Percentiles rank a stretch among this genome's conserved stretches.
phyloP scores from a whole-genome alignment of 2,113 vertebrate species.

The Hemiscyllium ocellatum region DNA sequence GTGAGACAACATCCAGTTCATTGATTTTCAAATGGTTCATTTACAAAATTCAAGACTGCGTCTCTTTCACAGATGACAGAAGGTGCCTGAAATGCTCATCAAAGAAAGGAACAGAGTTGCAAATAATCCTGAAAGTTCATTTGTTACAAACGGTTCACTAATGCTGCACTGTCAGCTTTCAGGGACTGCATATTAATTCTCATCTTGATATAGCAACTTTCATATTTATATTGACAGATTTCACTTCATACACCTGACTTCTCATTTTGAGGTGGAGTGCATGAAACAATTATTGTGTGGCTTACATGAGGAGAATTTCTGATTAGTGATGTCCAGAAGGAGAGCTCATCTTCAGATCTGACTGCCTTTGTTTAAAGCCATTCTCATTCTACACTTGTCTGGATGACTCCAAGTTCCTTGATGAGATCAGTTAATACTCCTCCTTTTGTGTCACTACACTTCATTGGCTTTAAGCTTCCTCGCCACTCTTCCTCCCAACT shows the following conservation, averaged over 20 bases:
- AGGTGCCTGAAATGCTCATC: neutral
- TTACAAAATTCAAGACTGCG: conserved; percentile 25
- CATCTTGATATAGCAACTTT: conserved; percentile 17
- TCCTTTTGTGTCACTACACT: neutral
- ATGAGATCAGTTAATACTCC: conserved; percentile 1
- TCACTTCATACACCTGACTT: neutral
- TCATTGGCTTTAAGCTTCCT: neutral
- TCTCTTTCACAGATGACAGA: conserved; percentile 17
- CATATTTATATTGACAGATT: conserved; percentile 33
- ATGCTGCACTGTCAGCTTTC: neutral
- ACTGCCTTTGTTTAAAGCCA: neutral
- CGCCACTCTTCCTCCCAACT: neutral
- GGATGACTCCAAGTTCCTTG: neutral
- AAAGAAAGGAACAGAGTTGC: conserved; percentile 7
- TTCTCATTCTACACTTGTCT: neutral
- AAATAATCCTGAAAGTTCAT: conserved; percentile 32
- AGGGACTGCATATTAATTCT: conserved; percentile 32
- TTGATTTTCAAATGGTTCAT: conserved; percentile 24
- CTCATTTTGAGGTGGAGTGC: conserved; percentile 1
- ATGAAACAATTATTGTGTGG: conserved; percentile 14
- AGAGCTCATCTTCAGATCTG: neutral
- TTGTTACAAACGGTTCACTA: conserved; percentile 19
- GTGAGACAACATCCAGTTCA: neutral
- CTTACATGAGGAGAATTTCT: neutral
- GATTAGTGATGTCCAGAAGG: neutral